These are phyloP conservation scores for Cossypha niveicapilla DNA, from an alignment of 2,797 vertebrate species.

Conservation along the genomic window DNA sequence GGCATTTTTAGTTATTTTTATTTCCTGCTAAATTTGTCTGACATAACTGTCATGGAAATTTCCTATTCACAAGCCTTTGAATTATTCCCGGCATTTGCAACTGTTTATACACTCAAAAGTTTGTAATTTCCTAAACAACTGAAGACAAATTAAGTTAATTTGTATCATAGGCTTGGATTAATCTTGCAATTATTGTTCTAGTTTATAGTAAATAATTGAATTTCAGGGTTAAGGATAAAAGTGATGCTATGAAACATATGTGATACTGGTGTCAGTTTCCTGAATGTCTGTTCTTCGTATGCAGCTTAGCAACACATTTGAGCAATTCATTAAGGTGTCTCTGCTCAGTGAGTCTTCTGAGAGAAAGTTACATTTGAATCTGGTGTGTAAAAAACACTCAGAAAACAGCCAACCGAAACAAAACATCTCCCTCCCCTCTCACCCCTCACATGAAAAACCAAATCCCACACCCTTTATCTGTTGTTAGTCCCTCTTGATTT, in stretches of 20 bases:
- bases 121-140: slow-evolving; percentile 44
- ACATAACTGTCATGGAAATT: neutral
- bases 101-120: slow-evolving; percentile 24
- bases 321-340: slow-evolving; percentile 65
- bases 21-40: slow-evolving; percentile 10
- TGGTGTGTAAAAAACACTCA: neutral
- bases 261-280: slow-evolving; percentile 56
- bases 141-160: slow-evolving; percentile 54
- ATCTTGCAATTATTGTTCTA: slow-evolving; percentile 61
- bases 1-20: neutral
- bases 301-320: slow-evolving; percentile 65
- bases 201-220: slow-evolving; percentile 69
- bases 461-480: neutral
- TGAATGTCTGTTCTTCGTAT: slow-evolving; percentile 44
- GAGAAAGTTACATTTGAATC: slow-evolving; percentile 27
- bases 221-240: slow-evolving; percentile 66
- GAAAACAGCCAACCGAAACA: slow-evolving; percentile 40
- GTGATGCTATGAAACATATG: slow-evolving; percentile 57
- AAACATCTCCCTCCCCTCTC: neutral
- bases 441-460: neutral
- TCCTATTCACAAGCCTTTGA: slow-evolving; percentile 18
- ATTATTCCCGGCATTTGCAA: slow-evolving; percentile 45
- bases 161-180: slow-evolving; percentile 40
- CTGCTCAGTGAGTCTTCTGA: slow-evolving; percentile 27
- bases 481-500: slow-evolving; percentile 18